Percentiles rank a stretch among this genome's conserved stretches.
phyloP scores from a whole-genome alignment of 2,113 vertebrate species.

The Pogona vitticeps region DNA sequence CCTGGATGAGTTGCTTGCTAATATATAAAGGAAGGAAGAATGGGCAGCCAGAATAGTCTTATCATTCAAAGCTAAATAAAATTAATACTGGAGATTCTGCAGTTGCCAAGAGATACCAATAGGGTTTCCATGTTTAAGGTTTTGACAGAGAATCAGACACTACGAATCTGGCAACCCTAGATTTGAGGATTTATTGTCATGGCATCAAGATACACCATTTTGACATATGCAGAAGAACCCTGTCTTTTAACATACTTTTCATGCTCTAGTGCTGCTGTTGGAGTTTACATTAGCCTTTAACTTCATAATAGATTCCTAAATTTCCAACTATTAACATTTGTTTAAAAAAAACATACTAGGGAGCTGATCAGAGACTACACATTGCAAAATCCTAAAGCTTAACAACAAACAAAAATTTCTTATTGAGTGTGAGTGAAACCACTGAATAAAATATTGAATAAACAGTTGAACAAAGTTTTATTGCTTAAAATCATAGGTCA shows the following conservation, averaged over 20 bases:
- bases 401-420: constrained; percentile 4
- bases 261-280: too few species aligned
- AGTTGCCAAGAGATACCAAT: background rate
- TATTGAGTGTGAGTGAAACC: background rate
- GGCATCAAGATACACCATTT: too few species aligned
- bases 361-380: background rate
- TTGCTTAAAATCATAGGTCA: too few species aligned
- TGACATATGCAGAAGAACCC: too few species aligned
- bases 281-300: too few species aligned
- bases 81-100: background rate
- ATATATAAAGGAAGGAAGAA: background rate
- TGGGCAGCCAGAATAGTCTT: background rate
- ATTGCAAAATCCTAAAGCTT: background rate
- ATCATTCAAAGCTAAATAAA: background rate
- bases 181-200: too few species aligned
- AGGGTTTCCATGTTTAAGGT: too few species aligned
- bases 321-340: background rate
- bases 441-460: constrained; percentile 21
- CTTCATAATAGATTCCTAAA: background rate
- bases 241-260: too few species aligned
- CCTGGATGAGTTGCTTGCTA: background rate
- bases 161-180: too few species aligned
- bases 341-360: background rate
- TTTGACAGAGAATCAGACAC: too few species aligned
- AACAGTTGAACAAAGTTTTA: background rate